Conservation (phyloP, 2,113 vertebrate genomes). For the Malaclemys terrapin region DNA sequence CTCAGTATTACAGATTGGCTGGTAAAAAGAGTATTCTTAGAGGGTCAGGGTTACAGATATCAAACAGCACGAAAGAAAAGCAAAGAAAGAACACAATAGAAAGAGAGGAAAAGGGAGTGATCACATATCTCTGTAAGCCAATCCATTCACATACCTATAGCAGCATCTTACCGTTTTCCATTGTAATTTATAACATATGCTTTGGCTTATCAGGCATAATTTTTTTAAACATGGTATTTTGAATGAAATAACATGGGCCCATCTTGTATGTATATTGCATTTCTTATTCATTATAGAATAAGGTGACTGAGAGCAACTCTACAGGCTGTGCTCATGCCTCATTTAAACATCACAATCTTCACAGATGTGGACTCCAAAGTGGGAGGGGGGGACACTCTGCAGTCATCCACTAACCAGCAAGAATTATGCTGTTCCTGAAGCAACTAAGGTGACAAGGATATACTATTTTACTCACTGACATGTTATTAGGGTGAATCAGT, state of each 20-base stretch:
- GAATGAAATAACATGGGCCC: background rate
- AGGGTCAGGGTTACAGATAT: background rate
- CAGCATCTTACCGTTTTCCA: background rate
- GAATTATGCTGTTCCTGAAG: conserved; percentile 32
- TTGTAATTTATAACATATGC: background rate
- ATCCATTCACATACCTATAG: background rate
- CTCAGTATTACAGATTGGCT: background rate
- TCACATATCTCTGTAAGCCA: background rate
- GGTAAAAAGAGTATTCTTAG: background rate
- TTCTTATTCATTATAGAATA: background rate
- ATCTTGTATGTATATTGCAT: background rate
- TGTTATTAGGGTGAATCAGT: conserved; percentile 1
- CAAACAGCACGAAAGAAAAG: background rate
- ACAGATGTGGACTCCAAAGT: background rate
- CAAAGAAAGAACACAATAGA: background rate
- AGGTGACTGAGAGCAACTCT: conserved; percentile 7
- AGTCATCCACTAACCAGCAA: conserved; percentile 30
- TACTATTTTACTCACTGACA: conserved; percentile 23
- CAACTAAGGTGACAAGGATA: conserved; percentile 37
- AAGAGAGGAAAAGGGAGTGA: background rate
- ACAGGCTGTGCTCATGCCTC: background rate
- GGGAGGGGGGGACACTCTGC: background rate
- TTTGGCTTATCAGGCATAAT: background rate
- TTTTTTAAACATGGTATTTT: conserved; percentile 28
- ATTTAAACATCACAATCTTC: conserved; percentile 12